phyloP scores from a whole-genome alignment of 2,113 vertebrate species.

The Platysteira castanea region DNA sequence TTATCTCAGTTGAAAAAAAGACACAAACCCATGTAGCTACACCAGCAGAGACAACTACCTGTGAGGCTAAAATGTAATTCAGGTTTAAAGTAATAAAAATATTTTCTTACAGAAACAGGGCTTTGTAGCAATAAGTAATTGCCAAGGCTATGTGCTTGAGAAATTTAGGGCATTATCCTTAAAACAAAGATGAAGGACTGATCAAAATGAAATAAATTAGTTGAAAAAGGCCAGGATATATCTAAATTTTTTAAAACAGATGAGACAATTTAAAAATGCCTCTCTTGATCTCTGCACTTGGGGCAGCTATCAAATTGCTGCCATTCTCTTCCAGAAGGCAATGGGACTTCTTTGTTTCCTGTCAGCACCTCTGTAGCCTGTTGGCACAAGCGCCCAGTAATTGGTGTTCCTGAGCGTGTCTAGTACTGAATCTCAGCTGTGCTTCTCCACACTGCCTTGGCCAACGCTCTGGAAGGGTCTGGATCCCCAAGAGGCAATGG shows the following conservation, averaged over 20 bases:
- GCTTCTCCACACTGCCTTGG: neutral
- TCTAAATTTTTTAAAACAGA: neutral
- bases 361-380: neutral
- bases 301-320: neutral
- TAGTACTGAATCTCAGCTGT: neutral
- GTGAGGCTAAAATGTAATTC: neutral
- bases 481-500: neutral
- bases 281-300: neutral
- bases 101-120: neutral
- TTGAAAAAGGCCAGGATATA: neutral
- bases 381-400: rapidly evolving
- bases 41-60: neutral
- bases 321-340: neutral
- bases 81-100: neutral
- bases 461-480: rapidly evolving
- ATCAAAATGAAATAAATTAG: neutral
- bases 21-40: neutral
- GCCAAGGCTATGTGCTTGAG: neutral
- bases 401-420: rapidly evolving
- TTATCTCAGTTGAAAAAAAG: neutral
- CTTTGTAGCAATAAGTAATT: neutral
- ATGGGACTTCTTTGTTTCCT: neutral
- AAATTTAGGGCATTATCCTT: neutral
- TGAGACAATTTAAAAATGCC: neutral
- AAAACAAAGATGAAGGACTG: neutral